phyloP scores from a whole-genome alignment of 2,888 invertebrate species.

The Melinaea marsaeus region DNA sequence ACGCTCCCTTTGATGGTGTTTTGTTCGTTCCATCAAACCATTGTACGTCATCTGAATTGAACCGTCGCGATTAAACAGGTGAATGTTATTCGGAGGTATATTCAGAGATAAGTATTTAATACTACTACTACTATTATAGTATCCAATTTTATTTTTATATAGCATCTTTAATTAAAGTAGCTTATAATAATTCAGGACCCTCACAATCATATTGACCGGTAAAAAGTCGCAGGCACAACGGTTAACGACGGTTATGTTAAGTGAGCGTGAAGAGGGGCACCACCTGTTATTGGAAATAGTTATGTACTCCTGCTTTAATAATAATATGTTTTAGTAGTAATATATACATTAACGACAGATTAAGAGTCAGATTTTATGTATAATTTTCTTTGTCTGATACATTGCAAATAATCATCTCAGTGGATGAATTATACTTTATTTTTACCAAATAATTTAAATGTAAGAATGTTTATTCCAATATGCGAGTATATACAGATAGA shows the following conservation, averaged over 20 bases:
- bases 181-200: conserved; percentile 7
- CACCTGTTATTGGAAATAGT: conserved; percentile 51
- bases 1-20: conserved; percentile 31
- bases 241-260: conserved; percentile 64
- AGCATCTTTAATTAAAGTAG: background rate
- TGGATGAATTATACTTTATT: too few relatives aligned
- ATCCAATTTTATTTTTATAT: conserved; percentile 10
- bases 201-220: conserved; percentile 35
- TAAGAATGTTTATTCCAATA: too few relatives aligned
- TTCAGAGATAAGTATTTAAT: background rate
- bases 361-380: too few relatives aligned
- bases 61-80: conserved; percentile 31
- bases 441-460: too few relatives aligned
- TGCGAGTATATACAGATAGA: too few relatives aligned
- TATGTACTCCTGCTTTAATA: background rate
- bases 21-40: conserved; percentile 32
- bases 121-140: conserved; percentile 14
- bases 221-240: conserved; percentile 48
- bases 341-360: too few relatives aligned
- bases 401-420: too few relatives aligned
- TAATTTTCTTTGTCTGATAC: too few relatives aligned
- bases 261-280: conserved; percentile 57
- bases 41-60: conserved; percentile 38
- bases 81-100: conserved; percentile 25
- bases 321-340: too few relatives aligned